These are phyloP conservation scores for Gopherus flavomarginatus DNA, from an alignment of 2,113 vertebrate species.

Conservation along the genomic window DNA sequence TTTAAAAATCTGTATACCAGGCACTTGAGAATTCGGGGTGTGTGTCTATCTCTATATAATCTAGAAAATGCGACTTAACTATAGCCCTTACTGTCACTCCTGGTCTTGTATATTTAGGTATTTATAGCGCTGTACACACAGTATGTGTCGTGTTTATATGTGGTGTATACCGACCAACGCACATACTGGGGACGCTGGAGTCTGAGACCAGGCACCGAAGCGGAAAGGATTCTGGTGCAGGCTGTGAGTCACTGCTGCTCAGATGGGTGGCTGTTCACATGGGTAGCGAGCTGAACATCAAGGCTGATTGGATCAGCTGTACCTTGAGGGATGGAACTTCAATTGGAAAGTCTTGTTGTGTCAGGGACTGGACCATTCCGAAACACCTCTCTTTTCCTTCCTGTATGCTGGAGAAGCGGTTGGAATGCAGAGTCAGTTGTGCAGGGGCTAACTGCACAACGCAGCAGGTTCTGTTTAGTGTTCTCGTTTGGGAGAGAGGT, in stretches of 20 bases:
- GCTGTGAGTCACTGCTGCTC: too few species aligned
- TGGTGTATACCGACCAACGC: not conserved
- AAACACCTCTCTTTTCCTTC: not conserved
- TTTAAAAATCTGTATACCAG: fast-evolving
- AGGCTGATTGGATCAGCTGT: not conserved
- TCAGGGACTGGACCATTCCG: not conserved
- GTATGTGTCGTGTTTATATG: not conserved
- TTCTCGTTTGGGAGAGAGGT: fast-evolving
- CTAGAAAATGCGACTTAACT: fast-evolving
- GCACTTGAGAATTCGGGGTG: fast-evolving
- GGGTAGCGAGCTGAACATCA: not conserved
- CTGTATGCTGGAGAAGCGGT: not conserved
- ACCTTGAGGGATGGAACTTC: not conserved
- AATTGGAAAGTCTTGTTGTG: not conserved
- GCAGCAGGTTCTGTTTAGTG: not conserved
- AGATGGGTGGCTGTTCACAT: not conserved
- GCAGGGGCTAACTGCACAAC: fast-evolving
- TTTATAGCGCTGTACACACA: not conserved
- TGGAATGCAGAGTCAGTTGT: not conserved
- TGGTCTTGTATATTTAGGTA: not conserved
- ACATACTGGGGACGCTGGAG: not conserved
- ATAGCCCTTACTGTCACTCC: not conserved
- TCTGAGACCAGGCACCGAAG: not conserved
- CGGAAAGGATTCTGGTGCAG: not conserved
- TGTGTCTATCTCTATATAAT: fast-evolving